Evolutionary conservation across 2,113 vertebrate species (phyloP).

Genomic region (Prunella himalayana): DNA sequence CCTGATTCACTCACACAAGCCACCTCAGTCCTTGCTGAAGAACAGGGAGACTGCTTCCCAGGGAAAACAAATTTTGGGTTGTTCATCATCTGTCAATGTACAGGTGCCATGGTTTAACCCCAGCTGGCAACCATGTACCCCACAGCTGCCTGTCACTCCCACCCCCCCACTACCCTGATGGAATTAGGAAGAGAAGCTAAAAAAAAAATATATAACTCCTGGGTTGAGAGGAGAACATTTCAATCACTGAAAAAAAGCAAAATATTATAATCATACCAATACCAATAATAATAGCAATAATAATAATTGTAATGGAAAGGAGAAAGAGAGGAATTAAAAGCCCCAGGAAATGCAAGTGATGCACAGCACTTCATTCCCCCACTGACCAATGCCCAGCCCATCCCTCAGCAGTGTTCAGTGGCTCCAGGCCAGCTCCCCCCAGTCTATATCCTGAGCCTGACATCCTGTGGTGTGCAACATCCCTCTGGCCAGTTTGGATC

Average conservation of each 20-base stretch:
- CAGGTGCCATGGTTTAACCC: background rate
- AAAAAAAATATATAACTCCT: background rate
- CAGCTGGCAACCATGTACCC: background rate
- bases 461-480: background rate
- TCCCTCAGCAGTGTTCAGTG: background rate
- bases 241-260: background rate
- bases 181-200: background rate
- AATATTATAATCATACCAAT: background rate
- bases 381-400: accelerated
- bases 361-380: background rate
- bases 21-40: background rate
- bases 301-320: background rate
- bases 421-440: background rate
- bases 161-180: background rate
- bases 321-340: background rate
- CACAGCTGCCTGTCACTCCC: background rate
- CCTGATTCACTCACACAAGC: background rate
- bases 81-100: background rate
- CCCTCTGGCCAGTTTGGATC: background rate
- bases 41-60: background rate
- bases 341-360: background rate
- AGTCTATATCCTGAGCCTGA: background rate
- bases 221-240: background rate
- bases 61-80: background rate
- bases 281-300: background rate